Evolutionary conservation across 2,888 invertebrate species (phyloP).

Genomic region (Polietes domitor): DNA sequence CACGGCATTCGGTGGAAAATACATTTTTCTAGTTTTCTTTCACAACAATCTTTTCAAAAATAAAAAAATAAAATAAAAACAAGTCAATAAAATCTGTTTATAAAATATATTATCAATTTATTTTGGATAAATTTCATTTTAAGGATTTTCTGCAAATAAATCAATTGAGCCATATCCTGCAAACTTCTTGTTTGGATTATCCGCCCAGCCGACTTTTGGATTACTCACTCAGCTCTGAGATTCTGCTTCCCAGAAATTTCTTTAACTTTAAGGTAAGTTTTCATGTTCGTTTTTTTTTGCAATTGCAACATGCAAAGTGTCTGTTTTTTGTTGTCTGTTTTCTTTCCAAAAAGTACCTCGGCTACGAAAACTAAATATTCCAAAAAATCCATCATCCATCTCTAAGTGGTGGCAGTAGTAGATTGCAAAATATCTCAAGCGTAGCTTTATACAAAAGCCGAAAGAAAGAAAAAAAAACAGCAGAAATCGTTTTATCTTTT

Average conservation of each 20-base stretch:
- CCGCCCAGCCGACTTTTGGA: constrained; percentile 1
- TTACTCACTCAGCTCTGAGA: constrained; percentile 6
- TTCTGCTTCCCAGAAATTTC: constrained; percentile 25
- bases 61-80: background rate
- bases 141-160: constrained; percentile 13
- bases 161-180: background rate
- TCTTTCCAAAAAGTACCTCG: constrained; percentile 3
- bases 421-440: constrained; percentile 66
- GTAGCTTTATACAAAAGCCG: constrained; percentile 39
- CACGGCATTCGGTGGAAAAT: constrained; percentile 15
- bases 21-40: constrained; percentile 11
- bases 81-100: constrained; percentile 32
- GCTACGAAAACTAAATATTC: constrained; percentile 9
- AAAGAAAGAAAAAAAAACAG: constrained; percentile 2
- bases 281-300: constrained; percentile 36
- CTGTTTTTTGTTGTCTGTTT: constrained; percentile 37
- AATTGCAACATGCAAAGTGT: constrained; percentile 66
- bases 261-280: constrained; percentile 57
- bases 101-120: too few species aligned
- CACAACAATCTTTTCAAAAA: background rate
- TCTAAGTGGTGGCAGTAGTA: constrained; percentile 10
- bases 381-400: constrained; percentile 34
- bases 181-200: background rate
- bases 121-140: constrained; percentile 17
- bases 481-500: constrained; percentile 1